Evolutionary conservation across 2,797 vertebrate genomes (phyloP).

Genomic region (Pantherophis alleghaniensis): DNA sequence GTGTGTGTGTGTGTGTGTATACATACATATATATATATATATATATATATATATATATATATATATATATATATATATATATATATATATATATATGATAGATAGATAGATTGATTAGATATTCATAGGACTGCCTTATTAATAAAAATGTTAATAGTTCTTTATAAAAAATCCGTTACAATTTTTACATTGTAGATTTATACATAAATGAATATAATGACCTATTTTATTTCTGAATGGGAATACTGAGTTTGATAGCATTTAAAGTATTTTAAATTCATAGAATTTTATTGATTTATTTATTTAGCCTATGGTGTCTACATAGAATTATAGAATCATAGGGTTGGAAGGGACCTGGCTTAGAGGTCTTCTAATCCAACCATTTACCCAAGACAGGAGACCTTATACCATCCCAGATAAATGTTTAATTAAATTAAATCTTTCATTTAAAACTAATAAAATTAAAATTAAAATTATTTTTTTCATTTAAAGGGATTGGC

Average conservation of each 20-base stretch:
- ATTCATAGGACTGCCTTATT: neutral
- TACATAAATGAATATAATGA: neutral
- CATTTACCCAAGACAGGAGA: neutral
- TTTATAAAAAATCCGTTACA: neutral
- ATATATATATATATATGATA: too few species aligned
- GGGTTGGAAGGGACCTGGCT: neutral
- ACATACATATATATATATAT: too few species aligned
- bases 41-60: too few species aligned
- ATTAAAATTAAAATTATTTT: neutral
- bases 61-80: too few species aligned
- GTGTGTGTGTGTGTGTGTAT: too few species aligned
- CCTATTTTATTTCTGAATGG: neutral
- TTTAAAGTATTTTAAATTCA: neutral
- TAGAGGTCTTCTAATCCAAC: neutral
- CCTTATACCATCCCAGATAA: neutral
- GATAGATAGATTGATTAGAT: neutral
- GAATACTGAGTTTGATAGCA: neutral
- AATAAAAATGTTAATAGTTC: neutral
- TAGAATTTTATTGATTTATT: neutral
- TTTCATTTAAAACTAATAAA: neutral
- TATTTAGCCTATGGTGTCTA: neutral
- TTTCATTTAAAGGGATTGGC: neutral
- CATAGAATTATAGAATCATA: neutral
- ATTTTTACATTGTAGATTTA: neutral
- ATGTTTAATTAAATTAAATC: neutral